Evolutionary conservation across 2,797 vertebrate genomes (phyloP).

Genomic region (Molossus alvarezi): DNA sequence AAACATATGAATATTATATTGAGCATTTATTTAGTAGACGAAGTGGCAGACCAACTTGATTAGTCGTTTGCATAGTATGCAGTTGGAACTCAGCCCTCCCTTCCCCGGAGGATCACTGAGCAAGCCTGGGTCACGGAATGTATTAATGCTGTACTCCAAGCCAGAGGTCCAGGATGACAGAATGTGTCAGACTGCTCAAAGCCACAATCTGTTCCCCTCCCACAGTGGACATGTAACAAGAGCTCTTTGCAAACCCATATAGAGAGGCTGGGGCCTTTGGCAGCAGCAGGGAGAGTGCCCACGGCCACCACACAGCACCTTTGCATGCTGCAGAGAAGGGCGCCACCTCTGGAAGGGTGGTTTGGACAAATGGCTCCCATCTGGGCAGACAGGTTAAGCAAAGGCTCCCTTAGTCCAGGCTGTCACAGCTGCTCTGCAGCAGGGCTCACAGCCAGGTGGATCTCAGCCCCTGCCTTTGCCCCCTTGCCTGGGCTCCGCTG

Average conservation of each 20-base stretch:
- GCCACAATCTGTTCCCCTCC: neutral
- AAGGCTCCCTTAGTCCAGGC: neutral
- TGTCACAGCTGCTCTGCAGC: neutral
- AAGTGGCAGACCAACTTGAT: slow-evolving; percentile 5
- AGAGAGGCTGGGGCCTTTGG: neutral
- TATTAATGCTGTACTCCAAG: neutral
- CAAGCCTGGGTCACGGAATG: neutral
- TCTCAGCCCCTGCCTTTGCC: neutral
- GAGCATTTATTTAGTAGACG: neutral
- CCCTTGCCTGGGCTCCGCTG: neutral
- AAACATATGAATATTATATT: neutral
- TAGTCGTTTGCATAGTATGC: neutral
- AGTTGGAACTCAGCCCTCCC: neutral
- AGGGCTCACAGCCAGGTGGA: neutral
- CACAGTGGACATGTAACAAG: too few relatives aligned
- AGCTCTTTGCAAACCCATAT: neutral
- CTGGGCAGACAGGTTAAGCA: neutral
- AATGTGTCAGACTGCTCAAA: neutral
- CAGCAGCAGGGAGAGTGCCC: neutral
- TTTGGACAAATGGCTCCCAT: neutral
- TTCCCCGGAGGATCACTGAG: neutral
- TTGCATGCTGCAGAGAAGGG: neutral
- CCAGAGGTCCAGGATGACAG: neutral
- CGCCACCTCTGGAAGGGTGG: neutral
- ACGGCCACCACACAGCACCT: too few relatives aligned